phyloP scores from a whole-genome alignment of 2,888 invertebrate genomes.

The Podabrus alpinus region DNA sequence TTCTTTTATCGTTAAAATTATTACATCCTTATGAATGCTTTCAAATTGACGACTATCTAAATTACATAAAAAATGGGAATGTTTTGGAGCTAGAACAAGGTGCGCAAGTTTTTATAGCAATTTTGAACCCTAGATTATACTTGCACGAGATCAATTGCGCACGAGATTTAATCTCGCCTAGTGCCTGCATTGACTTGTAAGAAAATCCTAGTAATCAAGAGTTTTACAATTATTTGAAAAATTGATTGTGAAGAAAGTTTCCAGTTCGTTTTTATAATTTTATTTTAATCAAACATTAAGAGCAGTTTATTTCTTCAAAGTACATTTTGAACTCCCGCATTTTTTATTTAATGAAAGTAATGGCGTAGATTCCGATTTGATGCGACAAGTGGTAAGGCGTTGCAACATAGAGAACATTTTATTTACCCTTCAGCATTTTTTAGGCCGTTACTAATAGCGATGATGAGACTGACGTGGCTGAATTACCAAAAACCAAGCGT shows the following conservation, averaged over 20 bases:
- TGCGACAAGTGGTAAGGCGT: constrained; percentile 56
- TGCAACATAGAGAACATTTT: not conserved
- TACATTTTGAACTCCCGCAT: constrained; percentile 46
- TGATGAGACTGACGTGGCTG: constrained; percentile 32
- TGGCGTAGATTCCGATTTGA: constrained; percentile 49
- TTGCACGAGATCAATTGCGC: too few species aligned
- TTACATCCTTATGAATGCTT: constrained; percentile 36
- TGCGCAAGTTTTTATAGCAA: constrained; percentile 15
- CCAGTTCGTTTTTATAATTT: not conserved
- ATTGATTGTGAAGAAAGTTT: not conserved
- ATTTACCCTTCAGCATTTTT: not conserved
- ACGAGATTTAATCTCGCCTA: not conserved
- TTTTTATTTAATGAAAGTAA: constrained; percentile 49
- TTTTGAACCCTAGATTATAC: not conserved
- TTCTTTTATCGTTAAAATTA: constrained; percentile 34
- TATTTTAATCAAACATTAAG: constrained; percentile 40
- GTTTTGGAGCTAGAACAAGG: constrained; percentile 28
- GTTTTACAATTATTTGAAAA: not conserved
- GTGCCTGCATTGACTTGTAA: not conserved
- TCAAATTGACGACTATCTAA: constrained; percentile 10
- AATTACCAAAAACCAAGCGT: constrained; percentile 27
- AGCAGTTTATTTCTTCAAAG: constrained; percentile 38
- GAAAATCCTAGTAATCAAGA: too few species aligned
- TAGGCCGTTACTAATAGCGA: constrained; percentile 53
- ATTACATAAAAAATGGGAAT: not conserved